Conservation (phyloP, 2,113 vertebrate genomes). For the Pollimyrus isidori region DNA sequence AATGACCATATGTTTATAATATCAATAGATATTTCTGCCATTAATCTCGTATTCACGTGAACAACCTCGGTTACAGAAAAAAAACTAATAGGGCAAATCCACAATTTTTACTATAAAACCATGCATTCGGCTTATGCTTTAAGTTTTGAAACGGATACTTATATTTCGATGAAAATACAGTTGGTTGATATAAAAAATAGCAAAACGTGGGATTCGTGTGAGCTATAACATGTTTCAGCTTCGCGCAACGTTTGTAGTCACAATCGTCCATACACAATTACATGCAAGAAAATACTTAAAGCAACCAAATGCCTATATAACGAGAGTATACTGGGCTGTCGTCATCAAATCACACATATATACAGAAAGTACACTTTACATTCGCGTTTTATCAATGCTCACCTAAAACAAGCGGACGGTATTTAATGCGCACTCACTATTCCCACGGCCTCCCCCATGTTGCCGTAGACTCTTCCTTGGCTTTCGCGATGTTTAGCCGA, state of each 20-base stretch:
- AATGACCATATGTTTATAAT: neutral
- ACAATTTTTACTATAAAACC: neutral
- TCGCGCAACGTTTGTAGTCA: neutral
- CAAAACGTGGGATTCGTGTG: neutral
- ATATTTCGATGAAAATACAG: neutral
- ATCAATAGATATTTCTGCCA: neutral
- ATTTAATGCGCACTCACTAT: slow-evolving; percentile 12
- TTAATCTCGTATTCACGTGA: neutral
- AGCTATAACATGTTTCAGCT: neutral
- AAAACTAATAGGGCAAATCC: neutral
- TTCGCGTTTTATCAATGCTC: slow-evolving; percentile 34
- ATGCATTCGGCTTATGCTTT: neutral
- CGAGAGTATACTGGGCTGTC: slow-evolving; percentile 26
- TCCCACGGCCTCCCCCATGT: neutral
- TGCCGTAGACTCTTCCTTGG: neutral
- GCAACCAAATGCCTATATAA: slow-evolving; percentile 9
- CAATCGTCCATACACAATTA: neutral
- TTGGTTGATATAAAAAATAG: neutral
- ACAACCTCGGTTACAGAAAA: neutral
- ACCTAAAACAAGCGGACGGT: slow-evolving; percentile 37
- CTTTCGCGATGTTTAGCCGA: neutral
- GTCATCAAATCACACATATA: slow-evolving; percentile 33
- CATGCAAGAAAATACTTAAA: neutral
- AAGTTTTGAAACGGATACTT: neutral
- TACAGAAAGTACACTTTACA: neutral